Percentiles rank a stretch among this genome's conserved stretches.
Conservation (phyloP, 2,797 vertebrate genomes). For the Lophius americanus region DNA sequence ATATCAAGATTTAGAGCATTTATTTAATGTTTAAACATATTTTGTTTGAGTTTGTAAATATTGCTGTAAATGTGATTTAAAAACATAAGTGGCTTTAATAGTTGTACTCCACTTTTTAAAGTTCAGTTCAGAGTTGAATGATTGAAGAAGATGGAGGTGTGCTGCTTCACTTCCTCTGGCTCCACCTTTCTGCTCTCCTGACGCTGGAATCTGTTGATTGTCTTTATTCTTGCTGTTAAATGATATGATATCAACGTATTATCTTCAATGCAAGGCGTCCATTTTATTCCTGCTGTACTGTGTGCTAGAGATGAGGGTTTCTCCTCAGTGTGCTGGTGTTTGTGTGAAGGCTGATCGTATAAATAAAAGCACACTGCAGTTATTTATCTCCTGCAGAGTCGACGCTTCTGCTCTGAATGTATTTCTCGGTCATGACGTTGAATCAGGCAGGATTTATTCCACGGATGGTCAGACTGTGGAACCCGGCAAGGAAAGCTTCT, state of each 20-base stretch:
- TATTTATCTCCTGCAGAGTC: slow-evolving; percentile 4
- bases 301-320: slow-evolving; percentile 1
- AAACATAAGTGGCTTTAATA: too few relatives aligned
- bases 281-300: slow-evolving; percentile 14
- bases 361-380: slow-evolving; percentile 9
- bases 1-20: too few relatives aligned
- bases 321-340: slow-evolving; percentile 1
- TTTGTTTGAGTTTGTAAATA: too few relatives aligned
- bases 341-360: slow-evolving; percentile 12
- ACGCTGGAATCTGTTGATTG: too few relatives aligned
- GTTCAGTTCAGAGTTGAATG: too few relatives aligned
- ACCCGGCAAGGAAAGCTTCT: background rate
- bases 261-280: slow-evolving; percentile 27
- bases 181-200: too few relatives aligned
- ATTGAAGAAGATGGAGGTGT: too few relatives aligned
- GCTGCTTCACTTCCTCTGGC: too few relatives aligned
- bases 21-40: too few relatives aligned
- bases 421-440: slow-evolving; percentile 36
- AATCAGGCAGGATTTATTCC: slow-evolving; percentile 46
- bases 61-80: too few relatives aligned
- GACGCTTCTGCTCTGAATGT: slow-evolving; percentile 45
- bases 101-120: too few relatives aligned
- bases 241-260: slow-evolving; percentile 16
- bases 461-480: slow-evolving; percentile 1
- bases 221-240: slow-evolving; percentile 5